Evolutionary conservation across 1,140 invertebrate genomes (phyloP).

Genomic region (Carposina sasakii): DNA sequence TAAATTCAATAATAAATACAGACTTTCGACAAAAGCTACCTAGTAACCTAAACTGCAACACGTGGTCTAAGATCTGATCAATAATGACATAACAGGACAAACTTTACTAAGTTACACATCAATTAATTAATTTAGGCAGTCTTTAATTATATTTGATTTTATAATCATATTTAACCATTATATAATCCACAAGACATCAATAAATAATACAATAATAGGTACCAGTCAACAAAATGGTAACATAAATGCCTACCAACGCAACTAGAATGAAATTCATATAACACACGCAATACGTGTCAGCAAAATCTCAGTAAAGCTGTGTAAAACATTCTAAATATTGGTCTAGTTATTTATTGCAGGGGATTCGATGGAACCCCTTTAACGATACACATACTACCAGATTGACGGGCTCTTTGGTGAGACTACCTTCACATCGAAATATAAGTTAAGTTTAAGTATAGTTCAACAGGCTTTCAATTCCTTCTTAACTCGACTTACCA

Average conservation of each 20-base stretch:
- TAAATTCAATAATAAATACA: constrained; percentile 17
- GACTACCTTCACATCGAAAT: too few relatives aligned
- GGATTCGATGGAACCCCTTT: constrained; percentile 34
- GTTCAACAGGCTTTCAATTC: too few relatives aligned
- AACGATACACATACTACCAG: constrained; percentile 36
- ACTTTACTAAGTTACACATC: constrained; percentile 54
- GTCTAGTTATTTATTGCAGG: constrained; percentile 68
- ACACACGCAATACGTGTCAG: constrained; percentile 62
- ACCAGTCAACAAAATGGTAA: constrained; percentile 65
- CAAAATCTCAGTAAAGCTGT: constrained; percentile 61
- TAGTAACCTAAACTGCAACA: constrained; percentile 6
- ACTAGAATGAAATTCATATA: constrained; percentile 41
- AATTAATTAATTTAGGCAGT: constrained; percentile 70
- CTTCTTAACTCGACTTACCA: too few relatives aligned
- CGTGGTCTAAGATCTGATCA: too few relatives aligned
- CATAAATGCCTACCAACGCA: constrained; percentile 57
- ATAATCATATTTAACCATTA: constrained; percentile 50
- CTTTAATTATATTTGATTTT: constrained; percentile 64
- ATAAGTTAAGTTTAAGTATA: too few relatives aligned
- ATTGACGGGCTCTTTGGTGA: too few relatives aligned
- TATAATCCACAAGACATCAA: constrained; percentile 48
- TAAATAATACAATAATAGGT: constrained; percentile 60
- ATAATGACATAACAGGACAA: constrained; percentile 31
- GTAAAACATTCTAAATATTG: constrained; percentile 71
- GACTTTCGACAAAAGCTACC: constrained; percentile 16